phyloP scores from a whole-genome alignment of 2,113 vertebrate species.

The Labrus mixtus region DNA sequence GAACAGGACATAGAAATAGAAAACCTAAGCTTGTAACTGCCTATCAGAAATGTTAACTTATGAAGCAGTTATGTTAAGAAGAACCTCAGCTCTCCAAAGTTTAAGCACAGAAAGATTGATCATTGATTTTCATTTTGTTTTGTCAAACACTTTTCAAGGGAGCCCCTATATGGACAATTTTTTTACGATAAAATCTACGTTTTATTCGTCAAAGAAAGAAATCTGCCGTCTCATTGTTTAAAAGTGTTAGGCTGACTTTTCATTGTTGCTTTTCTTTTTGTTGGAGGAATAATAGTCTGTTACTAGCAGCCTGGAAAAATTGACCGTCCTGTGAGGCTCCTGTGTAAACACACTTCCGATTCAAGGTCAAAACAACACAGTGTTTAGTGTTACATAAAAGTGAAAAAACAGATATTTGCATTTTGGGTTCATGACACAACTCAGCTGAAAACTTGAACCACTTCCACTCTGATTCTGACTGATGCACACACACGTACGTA shows the following conservation, averaged over 20 bases:
- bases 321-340: slow-evolving; percentile 5
- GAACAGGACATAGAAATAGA: too few species aligned
- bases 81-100: too few species aligned
- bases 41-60: too few species aligned
- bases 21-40: too few species aligned
- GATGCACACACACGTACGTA: slow-evolving; percentile 43
- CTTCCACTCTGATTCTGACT: slow-evolving; percentile 75
- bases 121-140: neutral
- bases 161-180: too few species aligned
- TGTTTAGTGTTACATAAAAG: slow-evolving; percentile 23
- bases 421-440: slow-evolving; percentile 49
- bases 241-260: neutral
- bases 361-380: slow-evolving; percentile 49
- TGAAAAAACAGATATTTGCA: slow-evolving; percentile 60
- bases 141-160: neutral
- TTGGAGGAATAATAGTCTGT: neutral
- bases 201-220: neutral
- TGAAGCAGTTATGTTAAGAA: too few species aligned
- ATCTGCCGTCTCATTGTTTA: neutral
- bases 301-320: slow-evolving; percentile 17
- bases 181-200: neutral
- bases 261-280: neutral
- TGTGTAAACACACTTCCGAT: slow-evolving; percentile 28
- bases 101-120: too few species aligned
- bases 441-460: slow-evolving; percentile 68